Evolutionary conservation across 2,113 vertebrate species (phyloP), one percentile per base, ranked within the genome.

Genomic region (Leptocoma aspasia): DNA sequence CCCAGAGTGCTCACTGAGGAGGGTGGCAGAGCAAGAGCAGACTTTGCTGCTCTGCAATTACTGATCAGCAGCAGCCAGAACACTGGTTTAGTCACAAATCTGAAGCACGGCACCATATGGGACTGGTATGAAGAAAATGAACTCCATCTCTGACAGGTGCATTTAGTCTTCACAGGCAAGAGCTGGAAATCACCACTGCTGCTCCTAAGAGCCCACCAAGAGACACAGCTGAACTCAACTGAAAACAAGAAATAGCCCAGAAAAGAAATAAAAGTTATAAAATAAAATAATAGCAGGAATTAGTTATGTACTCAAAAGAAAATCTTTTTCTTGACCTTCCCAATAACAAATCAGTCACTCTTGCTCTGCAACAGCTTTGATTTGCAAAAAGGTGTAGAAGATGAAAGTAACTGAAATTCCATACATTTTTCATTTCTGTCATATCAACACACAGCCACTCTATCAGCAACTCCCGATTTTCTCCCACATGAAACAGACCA

Each of bases 361-460:
- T 39, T 70, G 22, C 42, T 73, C 75, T 63, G 47, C 72, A 70
- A 54, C 33, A 75, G 33, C 44, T 90, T 59, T 54, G 59, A 94
- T 78, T 88, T 93, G 47, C 82, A 92, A 94, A 83, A 88, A 91
- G 16, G 33, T 64, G 21, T 37, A 64, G 76, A 75, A 92, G 82
- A 94, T 92, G 82, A 97, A 96, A 95, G 79, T 64, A 95, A 88
- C 76, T 78, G 49, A 81, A 96, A 90, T 90, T 86, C 85, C 72
- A 95, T 56, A 80, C 41, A 45, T 92, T 95, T 88, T 90, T 95
- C 79, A 94, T 86, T 59, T 91, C 65, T 95, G 87, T 88, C 87
- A 69, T 86, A 81, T 88, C 75, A 47, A 86, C 52, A 70, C 71
- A 54, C 64, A 95, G 76, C 10, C 68, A 73, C 52, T 95, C 56